Conservation (phyloP, 2,888 invertebrate species). For the Blastobasis lacticolella region DNA sequence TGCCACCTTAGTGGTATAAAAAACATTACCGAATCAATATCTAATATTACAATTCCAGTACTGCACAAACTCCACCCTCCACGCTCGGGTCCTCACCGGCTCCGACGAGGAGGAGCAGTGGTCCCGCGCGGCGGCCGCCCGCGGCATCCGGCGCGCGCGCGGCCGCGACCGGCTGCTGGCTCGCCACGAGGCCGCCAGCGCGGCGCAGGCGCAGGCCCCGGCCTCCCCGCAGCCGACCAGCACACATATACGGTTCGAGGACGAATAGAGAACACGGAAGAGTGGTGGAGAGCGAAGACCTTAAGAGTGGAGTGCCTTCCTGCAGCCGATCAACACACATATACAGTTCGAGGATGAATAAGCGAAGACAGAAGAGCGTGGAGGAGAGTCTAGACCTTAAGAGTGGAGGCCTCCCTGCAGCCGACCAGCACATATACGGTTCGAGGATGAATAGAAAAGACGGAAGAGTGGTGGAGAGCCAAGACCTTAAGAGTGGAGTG, state of each 20-base stretch:
- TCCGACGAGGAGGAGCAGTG: constrained; percentile 86
- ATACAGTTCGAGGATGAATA: constrained; percentile 78
- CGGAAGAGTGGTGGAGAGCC: too few species aligned
- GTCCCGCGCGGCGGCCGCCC: constrained; percentile 78
- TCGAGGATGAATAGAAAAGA: background rate
- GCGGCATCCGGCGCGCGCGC: constrained; percentile 64
- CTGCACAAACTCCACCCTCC: constrained; percentile 30
- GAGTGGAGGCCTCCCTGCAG: background rate
- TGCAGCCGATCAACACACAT: constrained; percentile 80
- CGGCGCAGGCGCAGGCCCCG: constrained; percentile 26
- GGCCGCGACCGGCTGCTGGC: constrained; percentile 27
- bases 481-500: background rate
- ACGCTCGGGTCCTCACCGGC: constrained; percentile 62
- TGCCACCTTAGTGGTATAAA: too few species aligned
- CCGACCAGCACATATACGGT: background rate
- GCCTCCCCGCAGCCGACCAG: constrained; percentile 79
- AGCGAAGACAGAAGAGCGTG: too few species aligned
- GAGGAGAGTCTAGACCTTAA: background rate
- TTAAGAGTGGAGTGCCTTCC: too few species aligned
- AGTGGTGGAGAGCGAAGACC: background rate
- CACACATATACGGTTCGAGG: constrained; percentile 82
- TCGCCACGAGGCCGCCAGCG: constrained; percentile 39
- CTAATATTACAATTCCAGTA: constrained; percentile 47
- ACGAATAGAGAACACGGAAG: constrained; percentile 22
- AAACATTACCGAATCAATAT: too few species aligned